These are phyloP conservation scores for Thalassaphorura encarpata DNA, from an alignment of 1,140 invertebrate genomes.

Conservation along the genomic window DNA sequence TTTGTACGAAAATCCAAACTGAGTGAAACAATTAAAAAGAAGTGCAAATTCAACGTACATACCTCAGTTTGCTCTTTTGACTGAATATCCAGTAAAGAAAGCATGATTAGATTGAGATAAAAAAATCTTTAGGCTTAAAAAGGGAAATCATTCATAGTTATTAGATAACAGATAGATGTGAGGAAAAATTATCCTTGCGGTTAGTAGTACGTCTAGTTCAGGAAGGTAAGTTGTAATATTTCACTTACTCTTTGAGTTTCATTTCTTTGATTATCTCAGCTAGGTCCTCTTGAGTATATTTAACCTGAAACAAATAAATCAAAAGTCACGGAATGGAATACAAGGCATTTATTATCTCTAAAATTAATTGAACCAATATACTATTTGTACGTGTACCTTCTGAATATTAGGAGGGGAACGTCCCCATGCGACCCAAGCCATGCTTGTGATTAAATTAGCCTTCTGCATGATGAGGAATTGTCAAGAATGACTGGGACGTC, in stretches of 20 bases:
- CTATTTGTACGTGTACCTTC: not conserved
- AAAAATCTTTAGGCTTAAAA: not conserved
- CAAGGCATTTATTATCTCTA: constrained; percentile 17
- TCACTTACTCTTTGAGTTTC: constrained; percentile 29
- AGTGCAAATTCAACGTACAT: not conserved
- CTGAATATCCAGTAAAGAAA: not conserved
- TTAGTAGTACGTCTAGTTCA: not conserved
- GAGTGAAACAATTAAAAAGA: too few relatives aligned
- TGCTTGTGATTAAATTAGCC: not conserved
- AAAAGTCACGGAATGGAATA: constrained; percentile 12
- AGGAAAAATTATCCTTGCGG: not conserved
- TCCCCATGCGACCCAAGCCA: not conserved
- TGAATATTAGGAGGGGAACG: not conserved
- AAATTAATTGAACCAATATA: not conserved
- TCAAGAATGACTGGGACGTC: too few relatives aligned
- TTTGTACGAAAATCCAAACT: not conserved
- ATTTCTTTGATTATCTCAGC: constrained; percentile 40
- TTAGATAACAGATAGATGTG: not conserved
- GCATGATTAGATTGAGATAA: constrained; percentile 29
- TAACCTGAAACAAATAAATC: constrained; percentile 43
- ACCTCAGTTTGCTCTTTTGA: not conserved
- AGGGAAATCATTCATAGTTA: not conserved
- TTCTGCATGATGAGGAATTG: too few relatives aligned
- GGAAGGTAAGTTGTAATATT: not conserved
- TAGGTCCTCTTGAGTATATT: constrained; percentile 54